These are phyloP conservation scores for Bellardia bayeri DNA, from an alignment of 2,888 invertebrate genomes.

Conservation along the genomic window DNA sequence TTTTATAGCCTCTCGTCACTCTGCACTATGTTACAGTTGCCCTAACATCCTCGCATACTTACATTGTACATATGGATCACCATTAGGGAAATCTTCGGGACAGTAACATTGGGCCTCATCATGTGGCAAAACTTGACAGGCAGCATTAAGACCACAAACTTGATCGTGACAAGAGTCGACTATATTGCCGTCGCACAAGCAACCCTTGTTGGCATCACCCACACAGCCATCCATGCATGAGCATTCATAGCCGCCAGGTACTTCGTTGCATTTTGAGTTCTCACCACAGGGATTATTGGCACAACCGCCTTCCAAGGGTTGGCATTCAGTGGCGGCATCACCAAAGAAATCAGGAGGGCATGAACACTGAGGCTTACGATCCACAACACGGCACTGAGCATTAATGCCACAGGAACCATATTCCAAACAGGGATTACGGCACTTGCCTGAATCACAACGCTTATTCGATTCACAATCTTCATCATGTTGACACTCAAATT, in stretches of 20 bases:
- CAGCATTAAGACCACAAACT: conserved; percentile 92
- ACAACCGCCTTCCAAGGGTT: conserved; percentile 89
- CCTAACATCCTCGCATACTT: conserved; percentile 83
- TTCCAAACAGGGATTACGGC: conserved; percentile 93
- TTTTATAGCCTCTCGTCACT: conserved; percentile 35
- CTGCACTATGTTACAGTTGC: neutral
- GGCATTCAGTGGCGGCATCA: conserved; percentile 89
- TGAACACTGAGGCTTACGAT: conserved; percentile 90
- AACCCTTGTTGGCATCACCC: conserved; percentile 92
- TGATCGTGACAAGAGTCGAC: conserved; percentile 91
- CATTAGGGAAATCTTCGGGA: conserved; percentile 91
- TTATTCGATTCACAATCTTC: conserved; percentile 92
- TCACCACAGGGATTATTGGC: conserved; percentile 93
- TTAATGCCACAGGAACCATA: conserved; percentile 92
- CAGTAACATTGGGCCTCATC: conserved; percentile 92
- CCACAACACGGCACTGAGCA: conserved; percentile 92
- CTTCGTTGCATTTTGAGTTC: conserved; percentile 92
- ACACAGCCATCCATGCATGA: conserved; percentile 91
- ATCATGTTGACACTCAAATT: conserved; percentile 91
- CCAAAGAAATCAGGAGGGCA: conserved; percentile 91
- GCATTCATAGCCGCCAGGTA: conserved; percentile 92
- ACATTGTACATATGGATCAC: conserved; percentile 95
- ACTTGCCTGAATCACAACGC: conserved; percentile 89
- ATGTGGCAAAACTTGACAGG: conserved; percentile 89
- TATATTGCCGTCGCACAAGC: conserved; percentile 88